Evolutionary conservation across 2,113 vertebrate species (phyloP).

Genomic region (Lagopus leucura): DNA sequence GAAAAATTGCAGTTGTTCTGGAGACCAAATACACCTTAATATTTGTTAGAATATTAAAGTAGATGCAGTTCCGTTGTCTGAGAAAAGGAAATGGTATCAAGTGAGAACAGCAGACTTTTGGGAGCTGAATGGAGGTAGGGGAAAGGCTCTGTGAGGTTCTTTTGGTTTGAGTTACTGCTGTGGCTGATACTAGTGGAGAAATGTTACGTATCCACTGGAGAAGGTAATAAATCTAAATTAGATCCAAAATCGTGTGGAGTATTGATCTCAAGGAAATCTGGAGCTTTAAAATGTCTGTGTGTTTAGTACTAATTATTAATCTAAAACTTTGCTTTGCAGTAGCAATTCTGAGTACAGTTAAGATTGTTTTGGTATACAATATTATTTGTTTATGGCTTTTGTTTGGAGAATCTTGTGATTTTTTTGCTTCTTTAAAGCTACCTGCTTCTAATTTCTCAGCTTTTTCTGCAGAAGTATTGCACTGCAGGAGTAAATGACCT

Average conservation of each 20-base stretch:
- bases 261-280: background rate
- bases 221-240: background rate
- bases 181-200: background rate
- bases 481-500: background rate
- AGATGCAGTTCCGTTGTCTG: background rate
- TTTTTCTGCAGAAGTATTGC: background rate
- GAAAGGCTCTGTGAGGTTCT: background rate
- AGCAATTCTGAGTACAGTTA: background rate
- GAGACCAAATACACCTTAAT: background rate
- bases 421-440: background rate
- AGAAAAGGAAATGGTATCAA: background rate
- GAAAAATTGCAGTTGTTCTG: background rate
- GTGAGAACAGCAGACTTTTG: background rate
- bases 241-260: background rate
- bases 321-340: background rate
- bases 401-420: background rate
- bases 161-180: background rate
- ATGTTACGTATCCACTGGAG: background rate
- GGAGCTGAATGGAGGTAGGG: fast-evolving
- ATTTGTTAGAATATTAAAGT: background rate
- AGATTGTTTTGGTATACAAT: background rate
- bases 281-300: background rate
- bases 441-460: fast-evolving
- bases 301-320: background rate
- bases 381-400: background rate